A percentile compares a stretch with the other conserved stretches of the same genome.
Conservation (phyloP, 1,140 invertebrate species). For the Achatina immaculata region DNA sequence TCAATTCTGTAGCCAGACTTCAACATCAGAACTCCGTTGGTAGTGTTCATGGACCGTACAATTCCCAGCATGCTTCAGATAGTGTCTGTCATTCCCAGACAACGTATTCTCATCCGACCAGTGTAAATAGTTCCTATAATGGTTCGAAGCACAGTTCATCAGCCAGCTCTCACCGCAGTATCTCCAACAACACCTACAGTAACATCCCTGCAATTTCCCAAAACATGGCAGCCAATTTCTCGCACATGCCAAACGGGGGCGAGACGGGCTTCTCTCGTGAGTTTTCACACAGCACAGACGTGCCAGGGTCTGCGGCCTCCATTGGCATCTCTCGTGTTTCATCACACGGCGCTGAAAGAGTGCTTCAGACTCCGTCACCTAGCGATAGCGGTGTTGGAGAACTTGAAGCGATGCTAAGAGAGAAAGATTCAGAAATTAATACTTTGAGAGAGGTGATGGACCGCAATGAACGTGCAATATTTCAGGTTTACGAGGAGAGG, state of each 20-base stretch:
- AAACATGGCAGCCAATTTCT: slow-evolving; percentile 55
- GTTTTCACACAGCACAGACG: slow-evolving; percentile 47
- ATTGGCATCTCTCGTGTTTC: slow-evolving; percentile 52
- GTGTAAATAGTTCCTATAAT: slow-evolving; percentile 1
- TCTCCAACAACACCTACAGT: slow-evolving; percentile 24
- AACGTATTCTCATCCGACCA: not conserved
- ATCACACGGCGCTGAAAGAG: slow-evolving; percentile 51
- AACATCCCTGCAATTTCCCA: slow-evolving; percentile 39
- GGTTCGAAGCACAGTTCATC: slow-evolving; percentile 2
- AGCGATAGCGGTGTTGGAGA: slow-evolving; percentile 86
- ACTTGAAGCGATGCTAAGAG: slow-evolving; percentile 80
- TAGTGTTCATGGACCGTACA: not conserved
- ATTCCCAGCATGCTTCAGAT: not conserved
- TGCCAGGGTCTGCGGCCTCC: slow-evolving; percentile 53
- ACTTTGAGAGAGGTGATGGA: slow-evolving; percentile 83
- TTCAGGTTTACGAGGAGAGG: slow-evolving; percentile 77
- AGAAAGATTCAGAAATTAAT: slow-evolving; percentile 81
- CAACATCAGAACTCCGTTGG: not conserved
- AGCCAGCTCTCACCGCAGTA: not conserved
- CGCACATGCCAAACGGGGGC: slow-evolving; percentile 53
- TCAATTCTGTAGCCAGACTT: slow-evolving; percentile 8
- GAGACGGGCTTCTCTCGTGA: slow-evolving; percentile 1
- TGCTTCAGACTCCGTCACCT: slow-evolving; percentile 80
- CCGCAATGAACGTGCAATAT: slow-evolving; percentile 84
- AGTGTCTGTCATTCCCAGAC: not conserved